Percentiles rank a stretch among this genome's conserved stretches.
phyloP scores from a whole-genome alignment of 2,113 vertebrate genomes.

The Lucifuga dentata region DNA sequence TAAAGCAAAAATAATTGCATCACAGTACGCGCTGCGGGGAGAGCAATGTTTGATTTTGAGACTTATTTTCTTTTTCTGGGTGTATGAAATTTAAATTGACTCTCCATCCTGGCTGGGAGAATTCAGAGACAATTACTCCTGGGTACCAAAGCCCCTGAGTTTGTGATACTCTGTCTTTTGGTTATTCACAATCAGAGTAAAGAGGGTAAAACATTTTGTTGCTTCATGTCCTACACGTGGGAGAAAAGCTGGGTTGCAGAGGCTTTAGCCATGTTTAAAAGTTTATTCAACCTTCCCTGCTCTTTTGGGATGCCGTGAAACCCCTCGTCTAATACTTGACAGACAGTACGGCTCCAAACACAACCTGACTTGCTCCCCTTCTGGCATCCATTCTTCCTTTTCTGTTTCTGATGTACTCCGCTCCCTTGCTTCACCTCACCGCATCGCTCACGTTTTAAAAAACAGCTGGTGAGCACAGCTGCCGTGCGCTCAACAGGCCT shows the following conservation, averaged over 20 bases:
- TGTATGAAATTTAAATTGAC: conserved; percentile 26
- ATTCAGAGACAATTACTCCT: not conserved
- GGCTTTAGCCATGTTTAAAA: not conserved
- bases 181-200: too few species aligned
- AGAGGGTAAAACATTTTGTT: too few species aligned
- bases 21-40: conserved; percentile 44
- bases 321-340: not conserved
- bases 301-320: not conserved
- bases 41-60: conserved; percentile 74
- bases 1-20: conserved; percentile 20
- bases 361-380: conserved; percentile 3
- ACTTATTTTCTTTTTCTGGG: conserved; percentile 61
- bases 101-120: conserved; percentile 20
- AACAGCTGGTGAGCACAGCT: conserved; percentile 81
- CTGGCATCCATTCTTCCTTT: conserved; percentile 23
- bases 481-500: conserved; percentile 73
- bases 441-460: conserved; percentile 47
- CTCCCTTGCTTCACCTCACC: conserved; percentile 23
- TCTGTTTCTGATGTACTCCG: not conserved
- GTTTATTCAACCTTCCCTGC: not conserved
- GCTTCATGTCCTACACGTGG: not conserved
- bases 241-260: conserved; percentile 4
- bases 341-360: not conserved
- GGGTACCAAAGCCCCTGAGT: not conserved
- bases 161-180: too few species aligned